A percentile compares a stretch with the other conserved stretches of the same genome.
These are phyloP conservation scores for Cotesia vestalis DNA, from an alignment of 1,140 invertebrate genomes.

Conservation along the genomic window DNA sequence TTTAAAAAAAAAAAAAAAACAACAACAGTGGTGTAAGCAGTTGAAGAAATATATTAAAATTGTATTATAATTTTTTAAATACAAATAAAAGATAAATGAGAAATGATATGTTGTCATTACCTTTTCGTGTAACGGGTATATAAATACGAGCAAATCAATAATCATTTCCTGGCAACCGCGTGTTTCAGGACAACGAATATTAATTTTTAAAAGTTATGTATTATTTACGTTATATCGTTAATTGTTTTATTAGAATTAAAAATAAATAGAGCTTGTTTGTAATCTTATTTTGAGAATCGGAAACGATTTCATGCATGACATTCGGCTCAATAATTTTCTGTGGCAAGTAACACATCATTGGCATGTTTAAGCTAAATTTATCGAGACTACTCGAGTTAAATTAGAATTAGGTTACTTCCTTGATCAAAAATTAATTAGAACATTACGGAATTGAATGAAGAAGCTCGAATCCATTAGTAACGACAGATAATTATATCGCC, in stretches of 20 bases:
- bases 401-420: too few relatives aligned
- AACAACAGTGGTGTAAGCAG: too few relatives aligned
- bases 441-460: too few relatives aligned
- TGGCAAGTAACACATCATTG: too few relatives aligned
- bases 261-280: neutral
- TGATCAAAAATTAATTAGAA: too few relatives aligned
- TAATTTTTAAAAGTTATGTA: neutral
- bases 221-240: neutral
- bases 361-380: too few relatives aligned
- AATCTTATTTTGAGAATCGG: neutral
- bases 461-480: too few relatives aligned
- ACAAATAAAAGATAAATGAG: slow-evolving; percentile 18
- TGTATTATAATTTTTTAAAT: neutral
- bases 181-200: neutral
- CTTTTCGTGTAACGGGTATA: slow-evolving; percentile 52
- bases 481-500: too few relatives aligned
- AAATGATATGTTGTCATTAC: slow-evolving; percentile 57
- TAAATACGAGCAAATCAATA: slow-evolving; percentile 51
- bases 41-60: too few relatives aligned
- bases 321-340: neutral
- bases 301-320: slow-evolving; percentile 28
- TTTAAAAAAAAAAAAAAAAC: neutral
- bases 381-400: too few relatives aligned
- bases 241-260: slow-evolving; percentile 15
- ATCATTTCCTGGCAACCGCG: slow-evolving; percentile 10